Evolutionary conservation across 2,113 vertebrate species (phyloP).

Genomic region (Sturnus vulgaris): DNA sequence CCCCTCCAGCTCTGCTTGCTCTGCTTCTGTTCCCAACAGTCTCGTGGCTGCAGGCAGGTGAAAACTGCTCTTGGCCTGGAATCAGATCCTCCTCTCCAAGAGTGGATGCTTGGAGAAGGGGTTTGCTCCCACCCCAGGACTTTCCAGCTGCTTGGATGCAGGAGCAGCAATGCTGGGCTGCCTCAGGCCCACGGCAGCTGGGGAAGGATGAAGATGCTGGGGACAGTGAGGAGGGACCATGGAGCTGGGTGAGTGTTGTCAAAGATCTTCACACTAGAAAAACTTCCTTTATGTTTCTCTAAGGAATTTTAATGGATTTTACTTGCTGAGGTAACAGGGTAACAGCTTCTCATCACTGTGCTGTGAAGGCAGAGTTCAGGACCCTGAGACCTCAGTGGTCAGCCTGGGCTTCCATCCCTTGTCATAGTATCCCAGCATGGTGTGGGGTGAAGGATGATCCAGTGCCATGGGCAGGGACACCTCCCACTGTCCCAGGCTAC

Average conservation of each 20-base stretch:
- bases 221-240: rapidly evolving
- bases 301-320: neutral
- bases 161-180: neutral
- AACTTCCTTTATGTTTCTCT: neutral
- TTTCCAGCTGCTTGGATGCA: neutral
- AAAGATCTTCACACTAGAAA: neutral
- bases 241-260: neutral
- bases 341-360: too few relatives aligned
- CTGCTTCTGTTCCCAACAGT: neutral
- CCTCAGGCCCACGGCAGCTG: neutral
- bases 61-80: neutral
- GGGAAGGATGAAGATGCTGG: neutral
- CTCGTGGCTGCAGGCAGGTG: rapidly evolving
- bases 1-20: neutral
- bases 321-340: neutral
- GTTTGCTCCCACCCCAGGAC: neutral
- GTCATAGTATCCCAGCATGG: neutral
- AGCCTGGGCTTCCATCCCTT: neutral
- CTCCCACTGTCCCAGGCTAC: rapidly evolving
- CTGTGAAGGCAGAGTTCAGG: neutral
- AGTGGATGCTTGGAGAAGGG: neutral
- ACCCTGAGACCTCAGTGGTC: neutral
- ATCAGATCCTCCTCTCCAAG: rapidly evolving
- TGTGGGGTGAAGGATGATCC: neutral
- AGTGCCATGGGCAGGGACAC: neutral